Evolutionary conservation across 2,113 vertebrate species (phyloP).

Genomic region (Entelurus aequoreus): DNA sequence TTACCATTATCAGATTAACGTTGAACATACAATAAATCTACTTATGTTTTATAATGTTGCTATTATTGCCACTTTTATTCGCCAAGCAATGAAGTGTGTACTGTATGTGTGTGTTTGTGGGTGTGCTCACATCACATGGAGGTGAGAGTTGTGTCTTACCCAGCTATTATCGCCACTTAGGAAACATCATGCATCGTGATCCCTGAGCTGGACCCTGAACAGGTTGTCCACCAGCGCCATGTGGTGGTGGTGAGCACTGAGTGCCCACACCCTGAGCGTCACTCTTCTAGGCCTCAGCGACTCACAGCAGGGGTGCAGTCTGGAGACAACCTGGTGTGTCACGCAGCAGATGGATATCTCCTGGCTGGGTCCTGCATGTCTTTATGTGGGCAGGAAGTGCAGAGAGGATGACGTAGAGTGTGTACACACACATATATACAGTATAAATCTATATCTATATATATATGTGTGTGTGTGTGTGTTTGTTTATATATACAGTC

Average conservation of each 20-base stretch:
- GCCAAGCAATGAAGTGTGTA: not conserved
- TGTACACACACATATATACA: too few species aligned
- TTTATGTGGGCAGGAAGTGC: slow-evolving; percentile 88
- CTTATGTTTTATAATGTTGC: not conserved
- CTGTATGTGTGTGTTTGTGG: slow-evolving; percentile 7
- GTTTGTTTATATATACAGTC: too few species aligned
- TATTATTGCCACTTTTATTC: not conserved
- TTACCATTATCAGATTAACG: too few species aligned
- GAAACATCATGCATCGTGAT: slow-evolving; percentile 81
- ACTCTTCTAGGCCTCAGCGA: slow-evolving; percentile 81
- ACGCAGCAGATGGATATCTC: slow-evolving; percentile 79
- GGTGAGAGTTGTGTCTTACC: slow-evolving; percentile 77
- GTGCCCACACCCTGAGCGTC: slow-evolving; percentile 71
- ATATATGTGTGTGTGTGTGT: too few species aligned
- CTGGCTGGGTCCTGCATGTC: slow-evolving; percentile 82
- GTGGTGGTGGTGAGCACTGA: slow-evolving; percentile 52
- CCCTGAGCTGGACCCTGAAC: slow-evolving; percentile 78
- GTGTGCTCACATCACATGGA: slow-evolving; percentile 66
- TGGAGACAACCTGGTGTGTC: slow-evolving; percentile 92
- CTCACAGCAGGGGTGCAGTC: slow-evolving; percentile 81
- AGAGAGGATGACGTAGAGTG: not conserved
- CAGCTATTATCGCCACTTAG: slow-evolving; percentile 81
- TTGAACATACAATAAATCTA: too few species aligned
- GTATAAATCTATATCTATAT: too few species aligned
- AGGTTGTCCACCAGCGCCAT: slow-evolving; percentile 74